These are phyloP conservation scores for Phania funesta DNA, from an alignment of 2,888 invertebrate genomes.

Conservation along the genomic window DNA sequence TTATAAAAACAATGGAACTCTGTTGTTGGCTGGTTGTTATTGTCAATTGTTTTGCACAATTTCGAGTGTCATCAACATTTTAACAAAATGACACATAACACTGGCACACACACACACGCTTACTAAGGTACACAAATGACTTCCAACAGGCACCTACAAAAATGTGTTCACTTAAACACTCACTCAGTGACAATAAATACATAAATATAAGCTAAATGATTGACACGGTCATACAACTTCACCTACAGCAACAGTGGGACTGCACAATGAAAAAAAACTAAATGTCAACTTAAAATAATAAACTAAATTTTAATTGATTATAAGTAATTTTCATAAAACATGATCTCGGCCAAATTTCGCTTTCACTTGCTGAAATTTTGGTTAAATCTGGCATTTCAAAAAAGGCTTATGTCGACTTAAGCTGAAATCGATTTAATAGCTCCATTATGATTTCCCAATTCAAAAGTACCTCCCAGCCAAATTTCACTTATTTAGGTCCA, in stretches of 20 bases:
- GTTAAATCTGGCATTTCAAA: too few species aligned
- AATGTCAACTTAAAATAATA: not conserved
- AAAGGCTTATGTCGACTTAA: too few species aligned
- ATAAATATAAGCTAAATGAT: constrained; percentile 43
- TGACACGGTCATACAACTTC: constrained; percentile 11
- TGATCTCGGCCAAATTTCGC: too few species aligned
- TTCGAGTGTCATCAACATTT: constrained; percentile 68
- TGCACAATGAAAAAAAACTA: not conserved
- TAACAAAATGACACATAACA: constrained; percentile 66
- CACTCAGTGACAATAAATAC: constrained; percentile 46
- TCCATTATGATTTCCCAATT: too few species aligned
- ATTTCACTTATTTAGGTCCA: too few species aligned
- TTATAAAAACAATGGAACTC: constrained; percentile 32
- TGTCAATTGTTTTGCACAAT: constrained; percentile 68
- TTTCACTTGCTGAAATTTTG: too few species aligned
- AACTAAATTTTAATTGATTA: too few species aligned
- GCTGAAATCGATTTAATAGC: too few species aligned
- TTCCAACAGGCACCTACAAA: constrained; percentile 11
- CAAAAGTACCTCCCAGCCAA: too few species aligned
- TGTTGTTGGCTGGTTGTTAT: constrained; percentile 58
- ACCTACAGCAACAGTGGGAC: constrained; percentile 18
- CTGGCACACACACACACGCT: constrained; percentile 22
- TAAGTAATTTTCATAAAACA: too few species aligned
- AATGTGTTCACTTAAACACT: constrained; percentile 57
- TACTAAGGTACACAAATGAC: not conserved